phyloP scores from a whole-genome alignment of 2,888 invertebrate species.

The Erebia epiphron region DNA sequence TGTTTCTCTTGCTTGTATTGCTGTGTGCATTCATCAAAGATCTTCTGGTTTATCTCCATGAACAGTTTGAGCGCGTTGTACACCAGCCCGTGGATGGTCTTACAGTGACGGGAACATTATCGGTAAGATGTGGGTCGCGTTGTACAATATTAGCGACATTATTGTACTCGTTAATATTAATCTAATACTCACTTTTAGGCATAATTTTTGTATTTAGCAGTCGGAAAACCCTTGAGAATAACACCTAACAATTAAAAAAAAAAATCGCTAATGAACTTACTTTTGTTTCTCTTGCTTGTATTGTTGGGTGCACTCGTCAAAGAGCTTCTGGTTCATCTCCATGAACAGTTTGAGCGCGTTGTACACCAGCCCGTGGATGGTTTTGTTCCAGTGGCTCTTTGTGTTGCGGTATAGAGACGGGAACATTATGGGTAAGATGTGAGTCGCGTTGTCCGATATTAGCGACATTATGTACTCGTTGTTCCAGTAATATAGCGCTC shows the following conservation, averaged over 20 bases:
- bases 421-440: constrained; percentile 99
- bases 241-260: no score
- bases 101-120: constrained; percentile 99
- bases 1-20: constrained; percentile 95
- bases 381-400: constrained; percentile 99
- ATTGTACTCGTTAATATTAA: constrained; percentile 94
- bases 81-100: constrained; percentile 99
- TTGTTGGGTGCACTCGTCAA: constrained; percentile 98
- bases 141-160: constrained; percentile 99
- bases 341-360: constrained; percentile 99
- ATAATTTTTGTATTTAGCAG: no score
- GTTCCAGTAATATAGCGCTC: constrained; percentile 99
- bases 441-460: constrained; percentile 98
- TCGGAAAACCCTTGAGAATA: no score
- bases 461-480: constrained; percentile 99
- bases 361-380: constrained; percentile 99
- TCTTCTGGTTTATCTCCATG: constrained; percentile 99
- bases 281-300: constrained; percentile 93
- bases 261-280: no score
- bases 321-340: constrained; percentile 99
- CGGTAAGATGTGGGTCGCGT: constrained; percentile 98
- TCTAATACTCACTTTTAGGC: no score
- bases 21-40: constrained; percentile 99
- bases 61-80: constrained; percentile 99
- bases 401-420: constrained; percentile 98